These are phyloP conservation scores for Arnoldichthys spilopterus DNA, from an alignment of 2,797 vertebrate species.

Conservation along the genomic window DNA sequence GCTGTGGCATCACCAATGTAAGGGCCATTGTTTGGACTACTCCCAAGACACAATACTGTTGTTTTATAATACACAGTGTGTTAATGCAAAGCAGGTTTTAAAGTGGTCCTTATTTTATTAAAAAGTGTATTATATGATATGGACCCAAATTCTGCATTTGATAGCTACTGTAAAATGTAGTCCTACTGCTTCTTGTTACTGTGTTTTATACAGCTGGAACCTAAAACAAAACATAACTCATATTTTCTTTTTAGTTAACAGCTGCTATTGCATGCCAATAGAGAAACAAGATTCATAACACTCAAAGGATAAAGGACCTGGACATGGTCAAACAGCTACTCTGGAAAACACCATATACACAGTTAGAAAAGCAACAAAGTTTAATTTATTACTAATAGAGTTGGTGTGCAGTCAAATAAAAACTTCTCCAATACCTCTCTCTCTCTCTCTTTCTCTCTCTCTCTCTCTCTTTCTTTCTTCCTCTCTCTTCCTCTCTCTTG, in stretches of 20 bases:
- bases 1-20: too few species aligned
- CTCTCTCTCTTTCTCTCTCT: background rate
- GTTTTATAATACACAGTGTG: too few species aligned
- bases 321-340: background rate
- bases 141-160: too few species aligned
- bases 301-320: background rate
- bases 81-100: too few species aligned
- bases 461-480: slow-evolving; percentile 30
- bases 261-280: background rate
- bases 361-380: background rate
- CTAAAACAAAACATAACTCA: too few species aligned
- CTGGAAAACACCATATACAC: background rate
- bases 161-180: too few species aligned
- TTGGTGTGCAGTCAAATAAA: slow-evolving; percentile 17
- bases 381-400: background rate
- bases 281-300: background rate
- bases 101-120: too few species aligned
- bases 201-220: too few species aligned
- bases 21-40: too few species aligned
- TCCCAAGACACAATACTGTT: too few species aligned
- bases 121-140: too few species aligned
- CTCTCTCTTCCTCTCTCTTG: slow-evolving; percentile 22
- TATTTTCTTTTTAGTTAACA: background rate
- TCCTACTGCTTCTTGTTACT: too few species aligned
- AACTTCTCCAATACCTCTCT: background rate